Percentiles rank a stretch among this genome's conserved stretches.
phyloP scores from a whole-genome alignment of 2,113 vertebrate species.

The Chlorodrepanis virens region DNA sequence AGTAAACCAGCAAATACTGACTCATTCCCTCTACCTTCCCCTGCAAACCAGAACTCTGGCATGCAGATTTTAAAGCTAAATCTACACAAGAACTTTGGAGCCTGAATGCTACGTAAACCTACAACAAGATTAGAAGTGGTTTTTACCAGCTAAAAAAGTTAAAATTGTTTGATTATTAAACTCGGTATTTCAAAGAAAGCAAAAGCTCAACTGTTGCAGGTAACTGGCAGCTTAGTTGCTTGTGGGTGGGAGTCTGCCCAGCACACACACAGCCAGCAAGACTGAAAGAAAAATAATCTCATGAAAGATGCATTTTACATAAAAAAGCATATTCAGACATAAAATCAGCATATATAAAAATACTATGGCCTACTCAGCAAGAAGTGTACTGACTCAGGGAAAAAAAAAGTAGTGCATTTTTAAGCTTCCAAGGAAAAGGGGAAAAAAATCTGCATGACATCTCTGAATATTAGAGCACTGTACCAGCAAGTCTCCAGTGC shows the following conservation, averaged over 20 bases:
- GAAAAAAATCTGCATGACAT: not conserved
- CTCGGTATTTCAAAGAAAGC: not conserved
- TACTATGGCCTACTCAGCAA: constrained; percentile 27
- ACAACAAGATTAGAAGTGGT: not conserved
- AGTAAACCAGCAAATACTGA: not conserved
- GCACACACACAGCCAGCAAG: not conserved
- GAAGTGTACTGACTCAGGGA: not conserved
- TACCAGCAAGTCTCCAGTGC: not conserved
- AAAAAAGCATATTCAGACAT: not conserved
- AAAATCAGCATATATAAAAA: constrained; percentile 62
- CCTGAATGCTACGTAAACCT: not conserved
- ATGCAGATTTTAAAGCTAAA: not conserved
- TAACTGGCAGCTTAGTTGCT: not conserved
- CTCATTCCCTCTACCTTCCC: not conserved
- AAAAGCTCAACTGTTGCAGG: not conserved
- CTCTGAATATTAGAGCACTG: not conserved
- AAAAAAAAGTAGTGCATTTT: not conserved
- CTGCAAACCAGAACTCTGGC: not conserved
- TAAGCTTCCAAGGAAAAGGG: not conserved
- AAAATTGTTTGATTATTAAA: not conserved
- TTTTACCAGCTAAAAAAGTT: not conserved
- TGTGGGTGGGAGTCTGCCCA: not conserved
- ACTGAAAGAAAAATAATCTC: not conserved
- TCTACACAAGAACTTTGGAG: not conserved
- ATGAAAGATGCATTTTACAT: constrained; percentile 31